Evolutionary conservation across 1,140 invertebrate species (phyloP), one percentile per base, ranked within the genome.

Genomic region (Gryllus bimaculatus): DNA sequence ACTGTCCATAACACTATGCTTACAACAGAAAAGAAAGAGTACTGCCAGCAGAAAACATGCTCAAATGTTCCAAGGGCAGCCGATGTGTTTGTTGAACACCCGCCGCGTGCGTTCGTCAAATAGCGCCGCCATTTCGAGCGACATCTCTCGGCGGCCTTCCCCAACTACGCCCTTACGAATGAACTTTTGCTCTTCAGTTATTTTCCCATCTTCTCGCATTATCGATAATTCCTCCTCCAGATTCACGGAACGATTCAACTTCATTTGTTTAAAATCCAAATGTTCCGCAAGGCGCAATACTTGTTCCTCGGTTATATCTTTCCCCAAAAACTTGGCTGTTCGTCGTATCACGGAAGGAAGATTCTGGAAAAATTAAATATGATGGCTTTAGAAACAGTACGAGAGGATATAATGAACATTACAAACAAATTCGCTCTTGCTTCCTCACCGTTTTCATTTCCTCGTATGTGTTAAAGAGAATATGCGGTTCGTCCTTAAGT

Each of bases 391-490:
- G 18, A 3, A 18, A 66, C 2, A 66, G 10, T 66, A 66, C 26
- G 26, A 5, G 5, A 39, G 26, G 5, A 66, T 66, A 13, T 1
- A 66, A 66, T 66, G 10, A 13, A 66, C 7, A 13, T 66, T 13
- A 3, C 10, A 66, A 66, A 66, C 10, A 10, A 66, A 7, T 66
- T 66, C 10, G 0, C 10, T 13, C 8, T 7, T 48, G 7, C 20
- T 7, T n/a, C n/a, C 76, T 48, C 47, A 80, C 79, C 76, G 79
- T 79, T 82, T 87, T 87, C 84, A 87, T 84, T 48, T 89, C 86
- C 82, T 90, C 88, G 81, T 86, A 90, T 48, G 84, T 89, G 12
- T 89, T 79, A 79, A 89, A 86, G 18, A 87, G 82, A 8, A 89
- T 80, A 79, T 89, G 87, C 0, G 85, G 82, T 73, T 88, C 82